Evolutionary conservation across 1,140 invertebrate genomes (phyloP), one percentile per base, ranked within the genome.

Genomic region (Leptestheria dahalacensis): DNA sequence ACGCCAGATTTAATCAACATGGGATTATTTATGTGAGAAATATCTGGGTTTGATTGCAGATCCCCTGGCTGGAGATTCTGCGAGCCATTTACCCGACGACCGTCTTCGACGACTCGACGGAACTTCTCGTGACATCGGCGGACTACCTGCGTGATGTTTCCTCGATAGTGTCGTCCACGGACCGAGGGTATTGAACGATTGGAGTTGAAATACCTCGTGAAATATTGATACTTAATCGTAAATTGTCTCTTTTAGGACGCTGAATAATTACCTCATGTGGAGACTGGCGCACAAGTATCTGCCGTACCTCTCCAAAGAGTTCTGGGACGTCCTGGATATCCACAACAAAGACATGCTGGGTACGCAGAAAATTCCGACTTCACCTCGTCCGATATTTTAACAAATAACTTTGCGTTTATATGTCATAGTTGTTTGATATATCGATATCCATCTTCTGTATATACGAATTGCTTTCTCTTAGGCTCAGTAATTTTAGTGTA

Each of bases 231-330:
- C 41, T 48, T 41, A 24, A 3, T 12, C n/a, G 11, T 47, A 12
- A 47, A 50, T 9, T 50, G 9, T 50, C 9, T 50, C 9, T 11
- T 65, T 29, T 63, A 79, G 77, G 60, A 71, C 74, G 6, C 63
- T 81, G 49, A 81, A 82, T 67, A 78, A 79, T 64, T 82, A 82
- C 65, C 64, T 81, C 46, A 77, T 79, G 62, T 83, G 79, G 78
- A 74, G 72, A 52, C 66, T 82, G 28, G 74, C 77, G 3, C 66
- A 72, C 6, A 69, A 72, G 41, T 81, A 79, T 67, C 66, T 78
- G 6, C 77, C 78, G 3, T 80, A 78, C 64, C 68, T 82, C 54
- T 77, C 78, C 1, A 69, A 74, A 62, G 70, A 74, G 41, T 80
- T 75, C 65, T 72, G 74, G 29, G 71, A 78, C 18, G 73, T 74